Base-by-base conservation (phyloP, 2,888 invertebrate genomes). In the Acronicta leporina region DNA sequence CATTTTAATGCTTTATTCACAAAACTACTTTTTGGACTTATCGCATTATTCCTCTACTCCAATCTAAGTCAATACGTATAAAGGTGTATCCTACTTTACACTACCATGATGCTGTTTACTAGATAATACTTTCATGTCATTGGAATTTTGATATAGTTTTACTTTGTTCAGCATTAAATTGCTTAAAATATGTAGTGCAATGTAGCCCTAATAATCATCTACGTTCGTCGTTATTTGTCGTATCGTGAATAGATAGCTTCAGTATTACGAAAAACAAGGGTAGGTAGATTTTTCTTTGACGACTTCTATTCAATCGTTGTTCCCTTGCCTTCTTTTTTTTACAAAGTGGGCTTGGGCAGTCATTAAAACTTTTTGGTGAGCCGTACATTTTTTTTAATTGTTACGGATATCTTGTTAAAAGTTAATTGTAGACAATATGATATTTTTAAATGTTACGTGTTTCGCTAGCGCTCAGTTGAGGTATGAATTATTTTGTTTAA, bases 281-380 rank as follows among this genome's bases (percentile, higher is more conserved):
- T 64, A 65, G 70, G 78, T 76, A 79, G 71, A 73, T 55, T 65
- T 81, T 81, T 79, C 77, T 77, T 80, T 73, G 70, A 75, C 69
- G 81, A 83, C 74, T 86, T 85, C 79, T 83, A 86, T 87, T 85
- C 83, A 84, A 85, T 87, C 82, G 81, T 66, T 75, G 73, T 75
- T 83, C 82, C 81, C 80, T 85, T 78, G 73, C 69, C 44, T 43
- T 56, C 13, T 80, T 73, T 70, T 20, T 71, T 73, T 74, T 68
- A 70, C 79, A 84, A 89, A 90, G 82, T 85, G 81, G 83, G 85
- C 83, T 57, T 49, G 70, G 69, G 74, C 86, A 85, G 84, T 88
- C 91, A 89, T 92, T 92, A 92, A 91, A 92, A 92, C 86, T 92
- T 92, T 87, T 87, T 86, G 88, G 90, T 83, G 87, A 84, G 83